Percentiles rank a stretch among this genome's conserved stretches.
Conservation (phyloP, 2,113 vertebrate species). For the Brachypteracias leptosomus region DNA sequence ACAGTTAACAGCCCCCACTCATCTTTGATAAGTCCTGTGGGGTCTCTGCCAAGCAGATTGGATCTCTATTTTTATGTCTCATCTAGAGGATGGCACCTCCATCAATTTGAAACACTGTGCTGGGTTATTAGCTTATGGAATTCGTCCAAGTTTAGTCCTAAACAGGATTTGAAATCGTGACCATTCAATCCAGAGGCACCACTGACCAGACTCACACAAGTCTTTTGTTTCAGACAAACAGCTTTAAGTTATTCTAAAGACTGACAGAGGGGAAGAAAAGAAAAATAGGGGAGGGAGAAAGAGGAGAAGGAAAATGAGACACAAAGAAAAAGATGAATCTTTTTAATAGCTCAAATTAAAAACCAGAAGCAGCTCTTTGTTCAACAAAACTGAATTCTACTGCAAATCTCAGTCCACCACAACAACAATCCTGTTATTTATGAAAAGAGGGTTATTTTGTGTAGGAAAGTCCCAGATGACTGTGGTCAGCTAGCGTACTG, state of each 20-base stretch:
- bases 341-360: slow-evolving; percentile 47
- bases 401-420: slow-evolving; percentile 33
- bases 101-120: slow-evolving; percentile 59
- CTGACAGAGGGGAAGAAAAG: neutral
- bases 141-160: slow-evolving; percentile 57
- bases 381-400: slow-evolving; percentile 8
- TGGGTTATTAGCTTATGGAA: slow-evolving; percentile 67
- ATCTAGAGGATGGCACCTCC: slow-evolving; percentile 63
- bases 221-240: slow-evolving; percentile 36
- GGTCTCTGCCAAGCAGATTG: slow-evolving; percentile 68
- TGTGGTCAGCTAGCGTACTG: slow-evolving; percentile 13
- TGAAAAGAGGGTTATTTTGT: slow-evolving; percentile 39
- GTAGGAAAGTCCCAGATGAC: slow-evolving; percentile 23
- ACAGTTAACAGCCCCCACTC: slow-evolving; percentile 58
- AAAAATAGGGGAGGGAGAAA: neutral
- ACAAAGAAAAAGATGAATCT: slow-evolving; percentile 24
- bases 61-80: slow-evolving; percentile 67
- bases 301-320: slow-evolving; percentile 5
- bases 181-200: slow-evolving; percentile 19
- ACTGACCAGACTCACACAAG: neutral
- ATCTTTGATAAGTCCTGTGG: slow-evolving; percentile 71
- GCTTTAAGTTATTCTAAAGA: slow-evolving; percentile 5
- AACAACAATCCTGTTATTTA: slow-evolving; percentile 39
- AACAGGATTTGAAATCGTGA: slow-evolving; percentile 55
- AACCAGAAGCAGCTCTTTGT: slow-evolving; percentile 26